Percentiles rank a stretch among this genome's conserved stretches.
Conservation (phyloP, 37 sponge, comb jelly and placozoan species). For the Ephydatia muelleri region DNA sequence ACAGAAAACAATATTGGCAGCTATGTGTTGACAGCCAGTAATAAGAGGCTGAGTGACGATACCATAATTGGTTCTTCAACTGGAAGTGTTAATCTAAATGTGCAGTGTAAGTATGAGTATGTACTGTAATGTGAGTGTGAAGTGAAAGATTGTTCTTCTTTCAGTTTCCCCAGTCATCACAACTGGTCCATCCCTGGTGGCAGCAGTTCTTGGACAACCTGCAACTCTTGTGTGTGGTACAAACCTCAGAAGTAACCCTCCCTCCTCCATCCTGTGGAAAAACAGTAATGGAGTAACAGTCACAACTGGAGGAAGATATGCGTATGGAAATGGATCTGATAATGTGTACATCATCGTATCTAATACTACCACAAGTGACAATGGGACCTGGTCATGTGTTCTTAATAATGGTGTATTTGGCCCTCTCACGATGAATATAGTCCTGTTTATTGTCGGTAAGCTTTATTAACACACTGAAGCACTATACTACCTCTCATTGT, state of each 20-base stretch:
- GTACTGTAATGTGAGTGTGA: not conserved
- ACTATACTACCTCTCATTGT: not conserved
- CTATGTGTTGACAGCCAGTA: constrained; percentile 18
- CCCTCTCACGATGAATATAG: not conserved
- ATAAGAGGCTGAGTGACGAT: constrained; percentile 1
- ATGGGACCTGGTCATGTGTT: constrained; percentile 26
- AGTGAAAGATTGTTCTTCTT: not conserved
- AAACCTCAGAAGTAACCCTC: constrained; percentile 16
- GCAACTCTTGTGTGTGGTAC: constrained; percentile 36
- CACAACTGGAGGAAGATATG: not conserved
- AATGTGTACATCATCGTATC: constrained; percentile 9
- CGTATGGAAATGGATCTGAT: not conserved
- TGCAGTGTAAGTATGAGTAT: constrained; percentile 11
- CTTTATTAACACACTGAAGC: not conserved
- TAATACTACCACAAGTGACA: constrained; percentile 1
- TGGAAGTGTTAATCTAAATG: constrained; percentile 5
- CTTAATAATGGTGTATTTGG: not conserved
- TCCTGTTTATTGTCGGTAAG: not conserved
- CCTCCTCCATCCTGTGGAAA: constrained; percentile 22
- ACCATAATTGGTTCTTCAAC: constrained; percentile 5
- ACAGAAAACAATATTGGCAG: not conserved
- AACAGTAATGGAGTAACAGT: not conserved
- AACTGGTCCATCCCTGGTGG: not conserved
- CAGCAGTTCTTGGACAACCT: not conserved
- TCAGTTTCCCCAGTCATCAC: constrained; percentile 28